Percentiles rank a stretch among this genome's conserved stretches.
phyloP scores from a whole-genome alignment of 2,113 vertebrate genomes.

The Mustelus asterias region DNA sequence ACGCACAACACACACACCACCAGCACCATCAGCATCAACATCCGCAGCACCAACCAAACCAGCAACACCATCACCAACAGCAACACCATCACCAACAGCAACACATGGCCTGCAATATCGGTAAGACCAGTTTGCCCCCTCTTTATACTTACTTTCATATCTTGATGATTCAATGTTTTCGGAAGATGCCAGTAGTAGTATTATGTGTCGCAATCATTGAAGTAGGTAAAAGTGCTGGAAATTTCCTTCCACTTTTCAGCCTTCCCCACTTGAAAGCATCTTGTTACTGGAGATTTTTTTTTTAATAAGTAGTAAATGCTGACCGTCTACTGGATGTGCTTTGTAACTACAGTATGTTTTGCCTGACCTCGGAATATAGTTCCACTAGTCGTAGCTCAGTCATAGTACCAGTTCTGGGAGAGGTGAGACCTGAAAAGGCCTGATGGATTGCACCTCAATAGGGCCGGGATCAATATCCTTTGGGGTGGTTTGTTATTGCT shows the following conservation, averaged over 20 bases:
- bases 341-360: background rate
- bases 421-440: too few relatives aligned
- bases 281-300: background rate
- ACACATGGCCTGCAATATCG: constrained; percentile 75
- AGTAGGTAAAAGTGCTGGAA: background rate
- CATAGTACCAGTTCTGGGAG: background rate
- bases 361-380: background rate
- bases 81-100: constrained; percentile 68
- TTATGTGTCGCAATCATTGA: background rate
- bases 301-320: background rate
- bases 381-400: background rate
- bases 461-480: too few relatives aligned
- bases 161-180: background rate
- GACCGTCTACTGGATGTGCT: background rate
- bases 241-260: background rate
- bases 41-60: constrained; percentile 55
- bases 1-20: constrained; percentile 54
- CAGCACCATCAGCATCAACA: constrained; percentile 46
- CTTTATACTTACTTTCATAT: background rate
- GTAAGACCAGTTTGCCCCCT: constrained; percentile 55
- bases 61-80: constrained; percentile 48
- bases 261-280: background rate
- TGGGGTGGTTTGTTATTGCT: too few relatives aligned
- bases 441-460: too few relatives aligned
- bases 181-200: background rate